Percentiles rank a stretch among this genome's conserved stretches.
These are phyloP conservation scores for Dicaeum eximium DNA, from an alignment of 2,113 vertebrate species.

Conservation along the genomic window DNA sequence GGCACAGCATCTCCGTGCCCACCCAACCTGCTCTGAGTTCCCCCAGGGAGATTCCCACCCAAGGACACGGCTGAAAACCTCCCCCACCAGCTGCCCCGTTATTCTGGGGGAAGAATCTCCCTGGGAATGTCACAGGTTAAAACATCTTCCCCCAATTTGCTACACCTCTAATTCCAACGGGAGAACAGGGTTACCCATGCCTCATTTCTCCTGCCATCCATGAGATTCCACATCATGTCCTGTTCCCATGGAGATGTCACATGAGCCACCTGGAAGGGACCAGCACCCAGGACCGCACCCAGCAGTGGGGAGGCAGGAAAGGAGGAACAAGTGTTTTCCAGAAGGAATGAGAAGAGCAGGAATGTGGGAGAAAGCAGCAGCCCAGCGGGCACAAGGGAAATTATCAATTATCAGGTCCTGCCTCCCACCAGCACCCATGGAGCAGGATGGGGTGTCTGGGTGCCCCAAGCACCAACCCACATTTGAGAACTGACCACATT, in stretches of 20 bases:
- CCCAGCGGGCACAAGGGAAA: neutral
- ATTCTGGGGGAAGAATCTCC: neutral
- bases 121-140: neutral
- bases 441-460: neutral
- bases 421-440: neutral
- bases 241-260: constrained; percentile 32
- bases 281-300: neutral
- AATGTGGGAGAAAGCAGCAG: neutral
- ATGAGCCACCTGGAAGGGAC: neutral
- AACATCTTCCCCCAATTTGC: neutral
- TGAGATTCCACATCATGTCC: neutral
- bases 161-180: neutral
- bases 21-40: neutral
- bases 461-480: neutral
- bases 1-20: neutral
- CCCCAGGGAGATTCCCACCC: neutral
- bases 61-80: neutral
- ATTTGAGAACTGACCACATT: neutral
- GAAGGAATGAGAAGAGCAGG: neutral
- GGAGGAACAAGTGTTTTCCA: neutral
- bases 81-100: fast-evolving
- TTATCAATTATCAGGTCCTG: neutral
- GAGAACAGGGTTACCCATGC: neutral
- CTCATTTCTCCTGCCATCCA: neutral
- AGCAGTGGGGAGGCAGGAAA: neutral